Base-by-base conservation (phyloP, 2,797 vertebrate genomes). In the Labroides dimidiatus region DNA sequence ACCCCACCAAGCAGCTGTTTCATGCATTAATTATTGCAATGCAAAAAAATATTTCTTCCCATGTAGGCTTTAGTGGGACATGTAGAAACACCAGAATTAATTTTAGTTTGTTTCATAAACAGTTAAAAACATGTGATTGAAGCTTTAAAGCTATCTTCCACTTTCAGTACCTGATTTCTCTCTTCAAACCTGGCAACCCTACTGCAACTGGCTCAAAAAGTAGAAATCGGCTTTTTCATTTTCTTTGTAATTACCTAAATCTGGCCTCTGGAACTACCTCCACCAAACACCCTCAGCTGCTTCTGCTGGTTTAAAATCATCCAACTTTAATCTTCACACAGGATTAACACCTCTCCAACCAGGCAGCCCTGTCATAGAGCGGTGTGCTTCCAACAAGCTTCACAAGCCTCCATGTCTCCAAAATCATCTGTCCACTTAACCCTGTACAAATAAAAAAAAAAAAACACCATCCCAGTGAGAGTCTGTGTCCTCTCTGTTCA, bases 341-440 rank as follows among this genome's bases (percentile, higher is more conserved):
- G 66, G 49, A 59, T 78, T 60, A 50, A 30, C 30, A 57, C 24
- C 10, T 6, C 17, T 64, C 49, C 12, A 64, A 77, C 24, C 64
- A 45, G 54, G 37, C 64, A 63, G 48, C 48, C 55, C 16, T 6
- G 19, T 61, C 39, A 11, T 45, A 20, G 58, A 15, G 3, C 75
- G 44, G 48, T 0, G 15, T 48, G 57, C 47, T 68, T 57, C 48
- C 50, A 55, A 64, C 19, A 12, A 23, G 24, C 49, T 2, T 1
- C 44, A 33, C 56, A 42, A 61, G 41, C 21, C 42, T 49, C 19
- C 43, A 11, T 24, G 33, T 54, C 37, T 62, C 52, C 39, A 49
- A 15, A 47, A 54, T 30, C 0, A 41, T 30, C 13, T 3, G 33
- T 64, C 60, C 55, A 58, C 52, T 53, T 51, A 36, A 6, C 50